Percentiles rank a stretch among this genome's conserved stretches.
Evolutionary conservation across 1,140 invertebrate species (phyloP).

Genomic region (Neodiprion lecontei): DNA sequence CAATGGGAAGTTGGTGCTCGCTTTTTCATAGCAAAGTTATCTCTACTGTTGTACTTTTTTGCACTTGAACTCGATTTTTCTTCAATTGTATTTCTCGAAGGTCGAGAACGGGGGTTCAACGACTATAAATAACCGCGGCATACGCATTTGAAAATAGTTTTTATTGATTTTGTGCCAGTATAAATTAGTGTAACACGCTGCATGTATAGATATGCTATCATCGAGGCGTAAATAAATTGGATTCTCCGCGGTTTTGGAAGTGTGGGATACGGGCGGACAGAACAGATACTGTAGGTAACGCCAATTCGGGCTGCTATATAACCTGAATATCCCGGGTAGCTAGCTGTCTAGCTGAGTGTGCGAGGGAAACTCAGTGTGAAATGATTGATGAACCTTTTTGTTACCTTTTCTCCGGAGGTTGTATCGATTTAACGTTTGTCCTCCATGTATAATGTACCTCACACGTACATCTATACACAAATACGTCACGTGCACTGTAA

Average conservation of each 20-base stretch:
- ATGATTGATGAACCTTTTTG: constrained; percentile 7
- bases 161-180: no score
- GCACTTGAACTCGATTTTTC: no score
- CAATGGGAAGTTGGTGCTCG: no score
- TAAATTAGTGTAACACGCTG: no score
- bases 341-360: not conserved
- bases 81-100: no score
- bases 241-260: not conserved
- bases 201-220: no score
- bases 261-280: not conserved
- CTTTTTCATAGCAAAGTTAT: no score
- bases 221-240: not conserved
- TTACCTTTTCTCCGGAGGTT: not conserved
- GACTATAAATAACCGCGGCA: no score
- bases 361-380: not conserved
- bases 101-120: no score
- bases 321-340: not conserved
- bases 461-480: not conserved
- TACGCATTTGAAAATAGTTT: no score
- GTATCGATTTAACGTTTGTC: constrained; percentile 1
- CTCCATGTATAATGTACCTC: not conserved
- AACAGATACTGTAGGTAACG: not conserved
- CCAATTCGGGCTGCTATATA: not conserved
- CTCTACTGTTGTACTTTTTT: no score
- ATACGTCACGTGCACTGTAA: not conserved